Conservation (phyloP, 2,888 invertebrate species). For the Prionchulus punctatus region DNA sequence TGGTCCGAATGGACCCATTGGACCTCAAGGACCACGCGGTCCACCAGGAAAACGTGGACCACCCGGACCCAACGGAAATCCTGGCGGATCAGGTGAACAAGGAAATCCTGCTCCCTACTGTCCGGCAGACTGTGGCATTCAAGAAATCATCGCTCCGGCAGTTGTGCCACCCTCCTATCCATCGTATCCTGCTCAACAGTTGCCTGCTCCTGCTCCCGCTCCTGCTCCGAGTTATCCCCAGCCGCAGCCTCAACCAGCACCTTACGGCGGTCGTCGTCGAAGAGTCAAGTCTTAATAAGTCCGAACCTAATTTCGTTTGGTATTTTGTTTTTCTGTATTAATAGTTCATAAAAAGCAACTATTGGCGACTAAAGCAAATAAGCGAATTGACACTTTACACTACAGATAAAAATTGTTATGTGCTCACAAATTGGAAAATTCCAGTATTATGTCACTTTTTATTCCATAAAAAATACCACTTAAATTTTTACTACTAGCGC, state of each 20-base stretch:
- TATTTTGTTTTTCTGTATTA: no score
- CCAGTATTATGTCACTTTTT: no score
- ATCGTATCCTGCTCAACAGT: neutral
- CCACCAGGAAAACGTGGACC: conserved; percentile 5
- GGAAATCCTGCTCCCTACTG: conserved; percentile 3
- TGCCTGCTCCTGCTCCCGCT: neutral
- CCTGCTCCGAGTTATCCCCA: neutral
- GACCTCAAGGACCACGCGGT: conserved; percentile 2
- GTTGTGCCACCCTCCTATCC: neutral
- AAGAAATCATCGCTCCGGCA: neutral
- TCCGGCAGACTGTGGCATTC: conserved; percentile 3
- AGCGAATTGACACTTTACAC: no score
- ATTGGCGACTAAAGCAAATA: no score
- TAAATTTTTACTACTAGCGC: no score
- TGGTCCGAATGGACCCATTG: neutral
- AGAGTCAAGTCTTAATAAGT: no score
- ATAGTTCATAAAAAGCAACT: no score
- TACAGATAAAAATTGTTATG: no score
- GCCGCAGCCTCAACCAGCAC: neutral
- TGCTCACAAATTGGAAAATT: no score
- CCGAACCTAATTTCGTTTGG: no score
- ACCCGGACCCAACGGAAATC: neutral
- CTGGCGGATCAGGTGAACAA: neutral
- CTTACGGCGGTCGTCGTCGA: no score
- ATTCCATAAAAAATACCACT: no score